A percentile compares a stretch with the other conserved stretches of the same genome.
These are phyloP conservation scores for Latrodectus elegans DNA, from an alignment of 2,888 invertebrate species.

Conservation along the genomic window DNA sequence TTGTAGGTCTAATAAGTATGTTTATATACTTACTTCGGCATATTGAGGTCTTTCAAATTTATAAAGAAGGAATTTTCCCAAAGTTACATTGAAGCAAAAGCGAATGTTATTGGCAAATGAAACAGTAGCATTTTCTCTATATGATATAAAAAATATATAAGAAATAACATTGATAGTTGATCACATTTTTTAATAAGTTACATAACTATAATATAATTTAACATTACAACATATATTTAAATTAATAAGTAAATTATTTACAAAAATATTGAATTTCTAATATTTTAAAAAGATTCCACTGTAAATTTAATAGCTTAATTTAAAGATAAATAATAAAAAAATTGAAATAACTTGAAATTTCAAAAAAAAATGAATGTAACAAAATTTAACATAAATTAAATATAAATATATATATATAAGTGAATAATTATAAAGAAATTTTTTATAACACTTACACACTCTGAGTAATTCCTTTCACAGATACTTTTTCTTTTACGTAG, in stretches of 20 bases:
- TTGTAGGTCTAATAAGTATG: neutral
- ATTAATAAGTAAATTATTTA: too few species aligned
- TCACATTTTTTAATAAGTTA: too few species aligned
- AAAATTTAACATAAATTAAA: conserved; percentile 3
- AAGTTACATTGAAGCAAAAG: conserved; percentile 94
- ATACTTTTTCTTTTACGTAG: conserved; percentile 86
- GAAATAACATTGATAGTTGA: too few species aligned
- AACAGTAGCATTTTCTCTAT: conserved; percentile 72
- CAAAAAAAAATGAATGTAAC: neutral
- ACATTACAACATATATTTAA: too few species aligned
- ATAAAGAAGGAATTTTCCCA: conserved; percentile 93
- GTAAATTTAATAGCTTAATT: neutral
- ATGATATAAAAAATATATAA: neutral
- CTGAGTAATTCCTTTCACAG: conserved; percentile 84
- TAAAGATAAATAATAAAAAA: neutral
- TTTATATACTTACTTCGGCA: conserved; percentile 79
- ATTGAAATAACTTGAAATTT: neutral
- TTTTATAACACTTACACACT: conserved; percentile 79
- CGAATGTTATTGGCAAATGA: conserved; percentile 81
- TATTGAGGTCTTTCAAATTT: conserved; percentile 96
- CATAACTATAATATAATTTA: too few species aligned
- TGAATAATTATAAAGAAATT: too few species aligned
- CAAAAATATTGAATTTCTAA: too few species aligned
- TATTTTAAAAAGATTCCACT: neutral
- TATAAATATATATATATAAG: neutral